Conservation (phyloP, 1,140 invertebrate species). For the Steinernema feltiae region DNA sequence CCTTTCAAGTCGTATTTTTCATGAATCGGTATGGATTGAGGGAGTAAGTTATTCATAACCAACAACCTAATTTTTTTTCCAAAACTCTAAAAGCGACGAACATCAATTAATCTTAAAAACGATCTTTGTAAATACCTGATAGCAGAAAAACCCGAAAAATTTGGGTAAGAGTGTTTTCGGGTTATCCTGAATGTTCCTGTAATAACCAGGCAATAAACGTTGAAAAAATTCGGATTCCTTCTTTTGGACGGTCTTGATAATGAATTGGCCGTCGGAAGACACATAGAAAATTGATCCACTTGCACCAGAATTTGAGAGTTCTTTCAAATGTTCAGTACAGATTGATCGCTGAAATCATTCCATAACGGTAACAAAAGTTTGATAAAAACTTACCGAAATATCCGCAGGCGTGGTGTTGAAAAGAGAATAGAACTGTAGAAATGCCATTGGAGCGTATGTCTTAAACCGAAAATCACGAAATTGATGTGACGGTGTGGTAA, state of each 20-base stretch:
- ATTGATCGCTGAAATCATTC: slow-evolving; percentile 75
- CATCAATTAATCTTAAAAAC: no score
- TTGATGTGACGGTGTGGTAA: slow-evolving; percentile 65
- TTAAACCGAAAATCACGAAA: slow-evolving; percentile 73
- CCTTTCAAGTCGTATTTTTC: slow-evolving; percentile 99
- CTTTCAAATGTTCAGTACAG: slow-evolving; percentile 82
- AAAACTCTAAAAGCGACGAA: slow-evolving; percentile 70
- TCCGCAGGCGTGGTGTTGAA: slow-evolving; percentile 98
- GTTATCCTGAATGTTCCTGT: slow-evolving; percentile 93
- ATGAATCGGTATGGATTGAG: slow-evolving; percentile 85
- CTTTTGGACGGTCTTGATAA: slow-evolving; percentile 98
- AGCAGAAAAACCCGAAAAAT: slow-evolving; percentile 98
- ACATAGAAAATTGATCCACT: slow-evolving; percentile 99
- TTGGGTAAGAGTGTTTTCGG: slow-evolving; percentile 94
- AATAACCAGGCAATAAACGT: slow-evolving; percentile 92
- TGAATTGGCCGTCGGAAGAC: slow-evolving; percentile 97
- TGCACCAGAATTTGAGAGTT: slow-evolving; percentile 95
- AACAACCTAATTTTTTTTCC: slow-evolving; percentile 96
- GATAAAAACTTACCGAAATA: slow-evolving; percentile 72
- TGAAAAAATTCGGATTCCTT: slow-evolving; percentile 99
- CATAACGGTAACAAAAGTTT: not conserved
- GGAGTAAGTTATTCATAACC: slow-evolving; percentile 99
- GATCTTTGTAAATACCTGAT: slow-evolving; percentile 66
- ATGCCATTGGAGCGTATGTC: slow-evolving; percentile 96
- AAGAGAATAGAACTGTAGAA: slow-evolving; percentile 95